Evolutionary conservation across 2,797 vertebrate genomes (phyloP).

Genomic region (Diceros bicornis): DNA sequence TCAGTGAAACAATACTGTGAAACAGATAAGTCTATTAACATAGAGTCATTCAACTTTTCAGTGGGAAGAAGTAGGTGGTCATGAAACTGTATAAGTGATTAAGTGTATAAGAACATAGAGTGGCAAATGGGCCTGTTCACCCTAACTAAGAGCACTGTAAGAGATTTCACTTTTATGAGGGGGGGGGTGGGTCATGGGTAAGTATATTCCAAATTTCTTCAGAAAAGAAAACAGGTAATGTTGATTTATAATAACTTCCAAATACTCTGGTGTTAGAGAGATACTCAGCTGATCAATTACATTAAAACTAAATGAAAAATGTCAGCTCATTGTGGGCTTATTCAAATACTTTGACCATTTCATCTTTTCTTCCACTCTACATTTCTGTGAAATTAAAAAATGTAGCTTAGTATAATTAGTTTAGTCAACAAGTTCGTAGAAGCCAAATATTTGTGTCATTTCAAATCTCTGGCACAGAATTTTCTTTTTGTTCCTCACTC

Average conservation of each 20-base stretch:
- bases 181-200: neutral
- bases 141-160: neutral
- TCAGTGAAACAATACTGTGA: neutral
- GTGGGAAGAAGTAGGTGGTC: neutral
- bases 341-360: neutral
- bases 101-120: too few relatives aligned
- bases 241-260: neutral
- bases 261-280: neutral
- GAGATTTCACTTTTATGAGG: neutral
- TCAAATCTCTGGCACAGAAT: neutral
- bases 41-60: neutral
- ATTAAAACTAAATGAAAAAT: neutral
- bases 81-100: neutral
- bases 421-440: neutral
- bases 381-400: slow-evolving; percentile 1
- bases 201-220: neutral
- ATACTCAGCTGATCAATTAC: neutral
- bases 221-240: neutral
- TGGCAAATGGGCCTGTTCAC: too few relatives aligned
- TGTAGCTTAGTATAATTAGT: neutral
- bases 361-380: neutral
- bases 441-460: neutral
- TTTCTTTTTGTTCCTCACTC: neutral
- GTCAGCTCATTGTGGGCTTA: neutral
- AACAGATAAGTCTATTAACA: neutral